Evolutionary conservation across 2,797 vertebrate species (phyloP), one percentile per base, ranked within the genome.

Genomic region (Esox lucius): DNA sequence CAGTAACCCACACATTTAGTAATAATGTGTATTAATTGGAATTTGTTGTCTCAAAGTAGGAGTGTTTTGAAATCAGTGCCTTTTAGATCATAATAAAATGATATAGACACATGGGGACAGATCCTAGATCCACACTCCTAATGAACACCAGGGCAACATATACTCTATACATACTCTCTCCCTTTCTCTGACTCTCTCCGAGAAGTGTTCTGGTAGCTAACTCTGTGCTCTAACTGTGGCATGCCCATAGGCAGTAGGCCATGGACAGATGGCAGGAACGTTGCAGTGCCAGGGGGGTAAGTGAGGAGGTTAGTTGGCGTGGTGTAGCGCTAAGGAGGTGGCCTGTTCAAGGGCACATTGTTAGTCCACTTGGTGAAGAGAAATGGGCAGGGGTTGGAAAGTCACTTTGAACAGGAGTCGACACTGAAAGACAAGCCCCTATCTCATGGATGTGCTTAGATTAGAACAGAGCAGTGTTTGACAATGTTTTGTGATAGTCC

Each of bases 251-350:
- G 91, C 88, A 69, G 75, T 39, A 48, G 81, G 82, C 85, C 86
- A 78, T 81, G 82, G 78, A 89, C 93, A 94, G 93, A 94, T 94
- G 93, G 93, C 87, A 72, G 83, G 89, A 73, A 90, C 92, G 91
- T 92, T 88, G 90, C 79, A 86, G 89, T 90, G 90, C 90, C 86
- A 53, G 87, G 68, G 80, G 90, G 89, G 89, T 87, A 90, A 90
- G 78, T 33, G 84, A 83, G 69, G 84, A 88, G 85, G 84, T 85
- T 87, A 83, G 80, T 82, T 79, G 80, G 80, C 81, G n/a, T 83
- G 74, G 80, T 1, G 42, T 77, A 79, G 78, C 46, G 73, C 80
- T 74, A 83, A 79, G 78, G 73, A 85, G 83, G 82, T 84, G 83
- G 80, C 82, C 72, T 67, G 78, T 86, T 90, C 86, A 90, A 90